Evolutionary conservation across 2,888 invertebrate genomes (phyloP).

Genomic region (Choreutis nemorana): DNA sequence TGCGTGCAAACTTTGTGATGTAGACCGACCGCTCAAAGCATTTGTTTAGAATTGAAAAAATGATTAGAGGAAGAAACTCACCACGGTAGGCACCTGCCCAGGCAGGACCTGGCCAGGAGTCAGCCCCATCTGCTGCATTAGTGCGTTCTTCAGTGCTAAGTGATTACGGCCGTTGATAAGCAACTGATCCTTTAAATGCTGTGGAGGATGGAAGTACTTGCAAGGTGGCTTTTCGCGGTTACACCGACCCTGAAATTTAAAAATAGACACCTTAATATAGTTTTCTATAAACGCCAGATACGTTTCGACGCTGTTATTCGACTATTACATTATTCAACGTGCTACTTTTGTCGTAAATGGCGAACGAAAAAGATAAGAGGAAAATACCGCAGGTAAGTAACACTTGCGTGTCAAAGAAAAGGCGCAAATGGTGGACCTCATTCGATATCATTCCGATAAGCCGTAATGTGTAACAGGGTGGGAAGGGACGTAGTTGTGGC

Average conservation of each 20-base stretch:
- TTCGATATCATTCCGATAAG: slow-evolving; percentile 49
- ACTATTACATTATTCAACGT: slow-evolving; percentile 7
- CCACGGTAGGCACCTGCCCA: slow-evolving; percentile 93
- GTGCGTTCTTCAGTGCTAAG: slow-evolving; percentile 97
- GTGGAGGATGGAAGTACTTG: slow-evolving; percentile 99
- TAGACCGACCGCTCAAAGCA: slow-evolving; percentile 57
- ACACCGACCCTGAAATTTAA: slow-evolving; percentile 92
- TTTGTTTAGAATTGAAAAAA: slow-evolving; percentile 11
- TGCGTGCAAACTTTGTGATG: slow-evolving; percentile 45
- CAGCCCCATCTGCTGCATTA: slow-evolving; percentile 96
- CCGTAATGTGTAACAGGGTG: slow-evolving; percentile 35
- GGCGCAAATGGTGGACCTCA: slow-evolving; percentile 40
- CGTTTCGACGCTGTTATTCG: not conserved
- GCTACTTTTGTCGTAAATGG: slow-evolving; percentile 17
- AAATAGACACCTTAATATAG: slow-evolving; percentile 4
- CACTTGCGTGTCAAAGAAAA: slow-evolving; percentile 25
- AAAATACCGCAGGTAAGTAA: slow-evolving; percentile 24
- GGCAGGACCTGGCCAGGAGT: slow-evolving; percentile 92
- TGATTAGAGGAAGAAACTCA: slow-evolving; percentile 61
- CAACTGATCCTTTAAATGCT: slow-evolving; percentile 99
- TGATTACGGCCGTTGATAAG: slow-evolving; percentile 99
- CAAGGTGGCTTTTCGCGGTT: slow-evolving; percentile 99
- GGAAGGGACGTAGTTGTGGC: slow-evolving; percentile 29
- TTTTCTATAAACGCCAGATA: not conserved
- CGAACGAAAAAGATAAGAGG: slow-evolving; percentile 32